Evolutionary conservation across 2,113 vertebrate genomes (phyloP).

Genomic region (Dolichallabes microphthalmus): DNA sequence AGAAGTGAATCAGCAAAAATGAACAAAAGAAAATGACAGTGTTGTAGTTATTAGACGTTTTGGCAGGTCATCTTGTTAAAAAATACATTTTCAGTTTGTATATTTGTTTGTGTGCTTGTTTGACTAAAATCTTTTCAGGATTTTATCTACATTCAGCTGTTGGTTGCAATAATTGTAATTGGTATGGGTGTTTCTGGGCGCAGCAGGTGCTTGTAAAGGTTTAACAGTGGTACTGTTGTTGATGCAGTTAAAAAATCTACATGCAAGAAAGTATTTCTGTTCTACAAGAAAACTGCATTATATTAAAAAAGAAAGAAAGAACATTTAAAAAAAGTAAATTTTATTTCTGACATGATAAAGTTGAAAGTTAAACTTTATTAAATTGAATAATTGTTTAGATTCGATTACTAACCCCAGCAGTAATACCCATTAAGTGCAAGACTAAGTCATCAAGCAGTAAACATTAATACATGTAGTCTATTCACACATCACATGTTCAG

Average conservation of each 20-base stretch:
- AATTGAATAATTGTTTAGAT: constrained; percentile 26
- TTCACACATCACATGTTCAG: constrained; percentile 40
- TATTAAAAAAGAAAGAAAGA: background rate
- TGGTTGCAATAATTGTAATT: background rate
- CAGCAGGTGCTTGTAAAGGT: background rate
- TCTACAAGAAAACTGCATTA: background rate
- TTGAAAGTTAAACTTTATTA: constrained; percentile 51
- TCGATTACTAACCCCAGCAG: constrained; percentile 28
- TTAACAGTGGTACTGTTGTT: background rate
- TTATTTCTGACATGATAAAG: constrained; percentile 47
- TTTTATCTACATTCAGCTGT: background rate
- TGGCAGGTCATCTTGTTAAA: background rate
- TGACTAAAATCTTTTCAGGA: background rate
- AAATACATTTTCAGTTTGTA: background rate
- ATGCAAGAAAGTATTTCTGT: constrained; percentile 28
- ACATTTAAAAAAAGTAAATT: constrained; percentile 6
- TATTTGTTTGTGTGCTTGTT: background rate
- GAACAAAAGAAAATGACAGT: background rate
- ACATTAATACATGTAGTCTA: constrained; percentile 47
- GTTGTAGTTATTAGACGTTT: background rate
- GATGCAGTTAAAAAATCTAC: background rate
- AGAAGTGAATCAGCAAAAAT: background rate
- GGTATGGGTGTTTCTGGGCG: too few relatives aligned
- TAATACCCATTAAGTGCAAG: constrained; percentile 27
- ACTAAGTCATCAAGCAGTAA: constrained; percentile 55